Base-by-base conservation (phyloP, 2,113 vertebrate genomes). In the Channa argus region DNA sequence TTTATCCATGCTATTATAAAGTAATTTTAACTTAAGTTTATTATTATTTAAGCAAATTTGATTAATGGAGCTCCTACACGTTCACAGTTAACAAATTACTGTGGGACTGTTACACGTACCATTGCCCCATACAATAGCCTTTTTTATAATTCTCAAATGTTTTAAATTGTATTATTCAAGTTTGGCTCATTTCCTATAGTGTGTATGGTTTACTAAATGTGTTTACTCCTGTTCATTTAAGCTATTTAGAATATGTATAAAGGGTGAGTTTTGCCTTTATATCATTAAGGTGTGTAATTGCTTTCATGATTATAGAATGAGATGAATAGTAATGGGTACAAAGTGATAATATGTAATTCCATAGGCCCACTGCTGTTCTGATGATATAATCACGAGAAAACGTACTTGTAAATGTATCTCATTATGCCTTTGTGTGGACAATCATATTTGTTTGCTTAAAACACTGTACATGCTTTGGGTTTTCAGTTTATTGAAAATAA, bases 391-490 rank as follows among this genome's bases (percentile, higher is more conserved):
- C 44, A 13, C 36, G 37, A 10, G 63, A 59, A 44, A 36, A 34
- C 6, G 0, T 79, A 50, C 65, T 76, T 91, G 68, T 84, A 78
- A 69, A 87, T 83, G 70, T 66, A n/a, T 43, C 6, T 38, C 72
- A 37, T 34, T 14, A 6, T 55, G 33, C 45, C 72, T 73, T 45
- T 66, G 14, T 77, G 47, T 71, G 46, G 43, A 24, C 6, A 8
- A 36, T 53, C 15, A 63, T 70, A 41, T 81, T 53, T 84, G 82
- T 82, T 83, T 80, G 86, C 56, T 77, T 89, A 47, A 70, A 80
- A 88, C 77, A 90, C 86, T 91, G 85, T 90, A 91, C 82, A 88
- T 88, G 84, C 65, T 83, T 81, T 74, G 68, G 63, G 79, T 83
- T 87, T 77, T 61, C 50, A 80, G 12, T 83, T 86, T 71, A 88